Evolutionary conservation across 2,113 vertebrate genomes (phyloP).

Genomic region (Dendrocopos noguchii): DNA sequence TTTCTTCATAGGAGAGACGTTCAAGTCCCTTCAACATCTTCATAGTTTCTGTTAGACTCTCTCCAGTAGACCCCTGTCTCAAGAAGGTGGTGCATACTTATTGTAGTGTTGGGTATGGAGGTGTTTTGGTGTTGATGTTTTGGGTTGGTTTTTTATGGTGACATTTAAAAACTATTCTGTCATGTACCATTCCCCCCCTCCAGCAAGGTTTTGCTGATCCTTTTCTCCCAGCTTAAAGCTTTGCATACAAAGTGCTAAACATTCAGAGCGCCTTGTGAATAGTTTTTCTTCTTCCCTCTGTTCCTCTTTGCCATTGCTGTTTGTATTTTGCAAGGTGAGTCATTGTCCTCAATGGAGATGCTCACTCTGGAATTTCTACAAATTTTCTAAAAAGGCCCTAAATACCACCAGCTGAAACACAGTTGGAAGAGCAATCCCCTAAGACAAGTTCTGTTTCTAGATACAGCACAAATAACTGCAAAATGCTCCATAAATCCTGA

Average conservation of each 20-base stretch:
- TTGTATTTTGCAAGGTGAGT: background rate
- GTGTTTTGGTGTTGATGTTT: background rate
- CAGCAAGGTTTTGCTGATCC: background rate
- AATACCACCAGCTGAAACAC: background rate
- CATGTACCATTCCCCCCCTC: accelerated
- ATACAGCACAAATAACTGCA: background rate
- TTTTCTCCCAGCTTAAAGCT: background rate
- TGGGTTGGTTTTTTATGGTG: background rate
- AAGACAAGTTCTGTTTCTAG: background rate
- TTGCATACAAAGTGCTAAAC: background rate
- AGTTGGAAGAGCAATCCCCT: background rate
- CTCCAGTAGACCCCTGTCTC: too few relatives aligned
- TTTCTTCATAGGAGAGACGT: too few relatives aligned
- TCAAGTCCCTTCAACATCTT: too few relatives aligned
- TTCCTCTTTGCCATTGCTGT: background rate
- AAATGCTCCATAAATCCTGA: background rate
- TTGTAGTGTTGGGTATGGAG: background rate
- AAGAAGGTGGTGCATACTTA: background rate
- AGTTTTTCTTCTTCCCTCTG: background rate
- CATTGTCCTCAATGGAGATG: background rate
- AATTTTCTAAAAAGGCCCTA: background rate
- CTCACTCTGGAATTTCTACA: background rate
- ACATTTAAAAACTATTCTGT: background rate
- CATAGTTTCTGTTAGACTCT: too few relatives aligned
- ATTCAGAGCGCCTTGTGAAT: background rate